phyloP scores from a whole-genome alignment of 2,113 vertebrate genomes.

The Heterotis niloticus region DNA sequence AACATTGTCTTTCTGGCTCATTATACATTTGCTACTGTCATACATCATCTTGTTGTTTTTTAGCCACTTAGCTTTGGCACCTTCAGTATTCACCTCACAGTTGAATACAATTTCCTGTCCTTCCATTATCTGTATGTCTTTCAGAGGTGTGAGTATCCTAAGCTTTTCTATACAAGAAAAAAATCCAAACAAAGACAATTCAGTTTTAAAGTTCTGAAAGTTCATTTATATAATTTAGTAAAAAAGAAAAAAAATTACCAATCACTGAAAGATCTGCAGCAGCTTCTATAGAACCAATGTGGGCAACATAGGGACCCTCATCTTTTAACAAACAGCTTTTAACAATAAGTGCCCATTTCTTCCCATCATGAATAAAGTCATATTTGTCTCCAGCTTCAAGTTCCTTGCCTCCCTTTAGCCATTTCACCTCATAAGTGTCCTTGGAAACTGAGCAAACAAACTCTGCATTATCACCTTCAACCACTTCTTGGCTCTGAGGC shows the following conservation, averaged over 20 bases:
- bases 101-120: constrained; percentile 87
- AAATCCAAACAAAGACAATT: constrained; percentile 38
- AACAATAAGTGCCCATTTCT: constrained; percentile 77
- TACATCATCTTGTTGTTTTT: constrained; percentile 87
- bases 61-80: constrained; percentile 96
- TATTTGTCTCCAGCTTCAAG: constrained; percentile 82
- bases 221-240: too few species aligned
- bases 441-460: constrained; percentile 92
- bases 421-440: constrained; percentile 80
- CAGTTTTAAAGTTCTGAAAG: background rate
- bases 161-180: constrained; percentile 97
- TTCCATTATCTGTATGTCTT: constrained; percentile 80
- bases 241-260: constrained; percentile 60
- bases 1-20: constrained; percentile 86
- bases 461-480: constrained; percentile 89
- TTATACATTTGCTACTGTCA: constrained; percentile 88
- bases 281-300: constrained; percentile 80
- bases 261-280: constrained; percentile 79
- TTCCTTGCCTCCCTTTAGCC: constrained; percentile 72
- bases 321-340: constrained; percentile 74
- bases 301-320: constrained; percentile 76
- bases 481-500: constrained; percentile 83
- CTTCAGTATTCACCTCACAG: constrained; percentile 93
- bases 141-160: constrained; percentile 85
- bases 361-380: constrained; percentile 80